Conservation (phyloP, 2,113 vertebrate species). For the Entomyzon cyanotis region DNA sequence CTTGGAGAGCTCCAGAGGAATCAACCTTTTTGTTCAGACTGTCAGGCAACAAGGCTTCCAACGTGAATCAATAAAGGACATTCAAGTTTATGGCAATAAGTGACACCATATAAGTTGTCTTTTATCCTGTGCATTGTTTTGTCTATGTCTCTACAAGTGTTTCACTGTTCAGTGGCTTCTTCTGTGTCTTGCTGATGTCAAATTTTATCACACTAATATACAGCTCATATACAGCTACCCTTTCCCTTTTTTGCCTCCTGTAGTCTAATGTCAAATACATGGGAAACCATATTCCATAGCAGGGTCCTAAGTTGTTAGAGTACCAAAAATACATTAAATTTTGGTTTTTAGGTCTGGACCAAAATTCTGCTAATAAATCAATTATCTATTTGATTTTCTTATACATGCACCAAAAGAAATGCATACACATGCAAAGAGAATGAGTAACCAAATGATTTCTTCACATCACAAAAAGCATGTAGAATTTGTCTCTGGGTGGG, state of each 20-base stretch:
- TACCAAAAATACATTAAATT: not conserved
- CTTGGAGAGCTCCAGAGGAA: not conserved
- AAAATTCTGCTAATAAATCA: not conserved
- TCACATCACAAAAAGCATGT: not conserved
- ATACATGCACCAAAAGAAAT: not conserved
- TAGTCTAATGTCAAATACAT: not conserved
- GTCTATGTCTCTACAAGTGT: not conserved
- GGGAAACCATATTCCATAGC: not conserved
- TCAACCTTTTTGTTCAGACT: not conserved
- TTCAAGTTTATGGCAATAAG: not conserved
- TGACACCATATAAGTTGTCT: not conserved
- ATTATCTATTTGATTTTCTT: not conserved
- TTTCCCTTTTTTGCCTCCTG: not conserved
- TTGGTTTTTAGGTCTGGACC: not conserved
- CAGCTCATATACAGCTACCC: not conserved
- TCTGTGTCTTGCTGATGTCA: not conserved
- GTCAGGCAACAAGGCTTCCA: not conserved
- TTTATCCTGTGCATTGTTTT: not conserved
- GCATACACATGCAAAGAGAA: not conserved
- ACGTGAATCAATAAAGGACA: not conserved
- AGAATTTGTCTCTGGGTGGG: not conserved
- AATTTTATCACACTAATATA: not conserved
- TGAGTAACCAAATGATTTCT: fast-evolving
- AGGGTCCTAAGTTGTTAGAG: not conserved
- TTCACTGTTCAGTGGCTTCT: not conserved